Base-by-base conservation (phyloP, 1,140 invertebrate species). In the Condylostylus longicornis region DNA sequence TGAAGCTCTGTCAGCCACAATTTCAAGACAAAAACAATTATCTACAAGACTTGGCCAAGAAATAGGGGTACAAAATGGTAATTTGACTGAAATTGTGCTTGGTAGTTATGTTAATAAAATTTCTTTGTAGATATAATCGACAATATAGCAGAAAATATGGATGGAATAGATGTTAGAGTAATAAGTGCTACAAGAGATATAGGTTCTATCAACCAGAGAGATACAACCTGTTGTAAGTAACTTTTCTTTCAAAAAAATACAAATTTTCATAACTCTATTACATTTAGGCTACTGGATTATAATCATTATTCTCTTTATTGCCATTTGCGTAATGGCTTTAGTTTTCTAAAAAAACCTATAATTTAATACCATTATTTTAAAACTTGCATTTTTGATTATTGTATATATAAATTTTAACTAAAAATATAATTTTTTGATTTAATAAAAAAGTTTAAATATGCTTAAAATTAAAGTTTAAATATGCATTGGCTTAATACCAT, bases 61-160 rank as follows among this genome's bases (percentile, higher is more conserved):
- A 68, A 80, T 86, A 2, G 75, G 81, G 52, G 57, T 70, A 44
- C 83, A 88, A 47, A 83, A 84, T 68, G 79, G 79, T 82, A 56
- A 57, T 38, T 41, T 39, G 35, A 25, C 23, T n/a, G 23, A n/a
- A n/a, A n/a, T n/a, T n/a, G n/a, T n/a, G n/a, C n/a, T n/a, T n/a
- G n/a, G n/a, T n/a, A n/a, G n/a, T n/a, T n/a, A n/a, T n/a, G n/a
- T n/a, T n/a, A n/a, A n/a, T n/a, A n/a, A n/a, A n/a, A n/a, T n/a
- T n/a, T n/a, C n/a, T 47, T 67, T 71, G 35, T 49, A 84, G 82
- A 79, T 53, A 71, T 88, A 40, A 69, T 88, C 37, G 81, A 85
- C 49, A 79, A 84, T 61, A 69, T 88, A 29, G 72, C 73, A 2
- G 72, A 76, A 36, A 74, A 76, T 40, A 75, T 82, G 57, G 82